Base-by-base conservation (phyloP, 2,113 vertebrate genomes). In the Thomomys bottae region DNA sequence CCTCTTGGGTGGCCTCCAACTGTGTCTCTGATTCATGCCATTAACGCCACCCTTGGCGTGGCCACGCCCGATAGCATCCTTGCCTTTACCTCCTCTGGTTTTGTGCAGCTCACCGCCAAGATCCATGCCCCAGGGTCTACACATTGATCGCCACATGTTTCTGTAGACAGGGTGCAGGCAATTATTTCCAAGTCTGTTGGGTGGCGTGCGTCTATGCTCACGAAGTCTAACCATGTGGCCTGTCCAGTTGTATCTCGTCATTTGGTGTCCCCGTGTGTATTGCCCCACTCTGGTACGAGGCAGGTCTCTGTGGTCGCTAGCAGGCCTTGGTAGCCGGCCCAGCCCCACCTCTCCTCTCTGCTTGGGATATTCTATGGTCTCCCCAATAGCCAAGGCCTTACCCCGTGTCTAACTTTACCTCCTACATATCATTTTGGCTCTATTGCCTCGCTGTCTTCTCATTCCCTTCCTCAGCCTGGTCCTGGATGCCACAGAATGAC, bases 11-110 rank as follows among this genome's bases (percentile, higher is more conserved):
- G 86, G 84, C 79, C 61, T 88, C 83, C 94, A 72, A 0, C 79
- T 83, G 82, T 71, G 88, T 88, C 84, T 92, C 82, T 81, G 90
- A 94, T 85, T 89, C 85, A 26, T 34, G 73, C 78, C 42, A n/a
- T 64, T 80, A 85, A 34, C 63, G 66, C 76, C 88, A 86, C 42
- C 92, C 45, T 54, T 78, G 84, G 64, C 36, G 57, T 23, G 49
- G 23, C 30, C 83, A 42, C 73, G 34, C 32, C n/a, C 49, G 67
- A 54, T 76, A 67, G 30, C 34, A 64, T 63, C 40, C 17, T 40
- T 6, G 12, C 72, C 83, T 59, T 88, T 82, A 40, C 11, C 26
- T 61, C 28, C 28, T 61, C 68, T 76, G 49, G 18, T 45, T 94
- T 63, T 49, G 20, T 67, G 23, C 45, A 40, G 23, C 76, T 84